Evolutionary conservation across 2,797 vertebrate species (phyloP), one percentile per base, ranked within the genome.

Genomic region (Lutjanus argentimaculatus): DNA sequence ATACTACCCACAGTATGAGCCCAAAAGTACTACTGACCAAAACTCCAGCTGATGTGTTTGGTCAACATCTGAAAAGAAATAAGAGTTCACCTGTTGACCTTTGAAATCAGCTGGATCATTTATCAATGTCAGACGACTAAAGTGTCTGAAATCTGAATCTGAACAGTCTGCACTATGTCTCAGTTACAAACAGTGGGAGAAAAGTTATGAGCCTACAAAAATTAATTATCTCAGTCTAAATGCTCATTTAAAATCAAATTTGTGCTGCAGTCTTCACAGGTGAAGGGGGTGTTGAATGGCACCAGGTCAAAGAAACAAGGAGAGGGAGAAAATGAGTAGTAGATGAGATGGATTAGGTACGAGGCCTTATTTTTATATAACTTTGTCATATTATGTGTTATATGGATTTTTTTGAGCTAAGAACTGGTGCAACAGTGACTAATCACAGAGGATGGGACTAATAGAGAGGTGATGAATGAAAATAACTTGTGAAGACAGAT

Each of bases 81-180:
- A 16, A 58, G 68, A 62, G 45, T 19, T 64, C 2, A 6, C 49
- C 51, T 43, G 21, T 45, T 71, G 66, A 74, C 63, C 62, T 79
- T 67, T 25, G 13, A 46, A 79, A 77, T 78, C 56, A 48, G 65
- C 22, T 17, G 19, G 17, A 57, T 74, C 46, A 67, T 76, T 75
- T 72, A 43, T 67, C 63, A 77, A 72, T 17, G 52, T 77, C 69
- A 77, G 63, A 55, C 58, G 77, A 46, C 36, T 67, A 25, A 74
- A 76, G 64, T 80, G 19, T 66, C 59, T 81, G 69, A 70, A 75
- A 80, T 68, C 58, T 85, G 46, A 77, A 84, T 82, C 74, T 67
- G 25, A 75, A 42, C 48, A n/a, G 48, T 21, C 30, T 59, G 36
- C 22, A 55, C 53, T 45, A 40, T 42, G 13, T 67, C 78, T 85